phyloP scores from a whole-genome alignment of 2,113 vertebrate species.

The Phaetusa simplex region DNA sequence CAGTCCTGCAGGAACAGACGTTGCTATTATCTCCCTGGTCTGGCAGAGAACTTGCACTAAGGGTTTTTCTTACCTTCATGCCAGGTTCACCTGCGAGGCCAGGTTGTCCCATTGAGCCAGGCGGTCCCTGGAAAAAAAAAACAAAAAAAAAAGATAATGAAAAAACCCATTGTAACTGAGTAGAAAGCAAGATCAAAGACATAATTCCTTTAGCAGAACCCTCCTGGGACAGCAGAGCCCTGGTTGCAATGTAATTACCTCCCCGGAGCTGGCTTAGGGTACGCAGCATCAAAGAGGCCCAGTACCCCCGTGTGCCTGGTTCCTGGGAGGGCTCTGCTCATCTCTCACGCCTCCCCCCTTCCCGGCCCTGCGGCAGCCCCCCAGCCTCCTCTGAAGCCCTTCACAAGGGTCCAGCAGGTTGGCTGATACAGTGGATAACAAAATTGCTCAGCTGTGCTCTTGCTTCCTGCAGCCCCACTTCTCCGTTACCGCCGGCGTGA shows the following conservation, averaged over 20 bases:
- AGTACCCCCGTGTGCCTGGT: background rate
- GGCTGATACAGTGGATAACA: background rate
- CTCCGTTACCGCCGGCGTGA: background rate
- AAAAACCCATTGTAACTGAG: conserved; percentile 29
- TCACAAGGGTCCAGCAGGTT: background rate
- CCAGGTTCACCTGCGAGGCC: conserved; percentile 89
- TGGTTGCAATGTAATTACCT: conserved; percentile 44
- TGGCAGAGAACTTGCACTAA: background rate
- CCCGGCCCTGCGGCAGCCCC: background rate
- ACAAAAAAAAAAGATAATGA: background rate
- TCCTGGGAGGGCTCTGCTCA: background rate
- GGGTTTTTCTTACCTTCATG: conserved; percentile 81
- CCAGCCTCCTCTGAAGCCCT: background rate
- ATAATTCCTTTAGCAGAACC: conserved; percentile 50
- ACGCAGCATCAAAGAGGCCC: background rate
- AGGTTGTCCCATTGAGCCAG: conserved; percentile 82
- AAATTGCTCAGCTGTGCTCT: background rate
- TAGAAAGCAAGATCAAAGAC: conserved; percentile 53
- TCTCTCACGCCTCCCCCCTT: background rate
- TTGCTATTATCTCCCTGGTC: background rate
- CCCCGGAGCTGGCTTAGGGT: background rate
- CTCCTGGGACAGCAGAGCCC: background rate
- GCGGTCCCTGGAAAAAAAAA: conserved; percentile 78
- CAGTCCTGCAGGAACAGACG: background rate
- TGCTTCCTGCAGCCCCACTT: background rate